Conservation (phyloP, 2,797 vertebrate genomes). For the Menidia menidia region DNA sequence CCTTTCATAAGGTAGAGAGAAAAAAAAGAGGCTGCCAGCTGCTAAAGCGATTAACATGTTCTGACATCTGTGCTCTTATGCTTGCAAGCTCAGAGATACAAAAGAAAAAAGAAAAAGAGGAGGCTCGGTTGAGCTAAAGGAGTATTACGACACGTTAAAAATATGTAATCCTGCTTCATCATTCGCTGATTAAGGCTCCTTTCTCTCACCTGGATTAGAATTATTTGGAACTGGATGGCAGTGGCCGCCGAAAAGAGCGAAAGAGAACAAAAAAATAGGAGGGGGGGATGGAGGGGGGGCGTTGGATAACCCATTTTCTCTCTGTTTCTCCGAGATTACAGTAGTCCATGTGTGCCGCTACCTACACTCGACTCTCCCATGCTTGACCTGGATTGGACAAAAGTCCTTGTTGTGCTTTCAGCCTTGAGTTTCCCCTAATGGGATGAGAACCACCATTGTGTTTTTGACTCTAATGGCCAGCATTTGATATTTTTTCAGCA, state of each 20-base stretch:
- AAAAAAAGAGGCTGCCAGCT: constrained; percentile 35
- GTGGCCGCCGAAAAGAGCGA: constrained; percentile 39
- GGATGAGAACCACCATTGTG: constrained; percentile 67
- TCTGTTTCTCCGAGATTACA: constrained; percentile 58
- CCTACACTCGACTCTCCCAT: constrained; percentile 79
- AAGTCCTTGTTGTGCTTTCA: constrained; percentile 79
- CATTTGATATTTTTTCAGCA: constrained; percentile 38
- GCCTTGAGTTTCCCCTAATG: constrained; percentile 69
- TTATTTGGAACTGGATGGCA: constrained; percentile 36
- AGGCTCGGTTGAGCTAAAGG: constrained; percentile 37
- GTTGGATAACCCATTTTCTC: constrained; percentile 66
- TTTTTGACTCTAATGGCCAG: constrained; percentile 58
- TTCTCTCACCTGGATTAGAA: constrained; percentile 72
- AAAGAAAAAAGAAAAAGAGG: constrained; percentile 9
- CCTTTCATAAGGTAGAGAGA: too few species aligned
- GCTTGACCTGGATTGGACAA: constrained; percentile 84
- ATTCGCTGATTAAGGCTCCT: constrained; percentile 53
- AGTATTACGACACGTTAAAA: constrained; percentile 59
- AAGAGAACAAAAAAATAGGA: constrained; percentile 45
- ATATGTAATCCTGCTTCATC: constrained; percentile 68
- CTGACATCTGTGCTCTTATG: constrained; percentile 20
- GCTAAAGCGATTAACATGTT: constrained; percentile 31
- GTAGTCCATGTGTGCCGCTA: constrained; percentile 75
- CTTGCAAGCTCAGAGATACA: constrained; percentile 24
- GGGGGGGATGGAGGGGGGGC: constrained; percentile 2